A percentile compares a stretch with the other conserved stretches of the same genome.
Conservation (phyloP, 2,113 vertebrate species). For the Meriones unguiculatus region DNA sequence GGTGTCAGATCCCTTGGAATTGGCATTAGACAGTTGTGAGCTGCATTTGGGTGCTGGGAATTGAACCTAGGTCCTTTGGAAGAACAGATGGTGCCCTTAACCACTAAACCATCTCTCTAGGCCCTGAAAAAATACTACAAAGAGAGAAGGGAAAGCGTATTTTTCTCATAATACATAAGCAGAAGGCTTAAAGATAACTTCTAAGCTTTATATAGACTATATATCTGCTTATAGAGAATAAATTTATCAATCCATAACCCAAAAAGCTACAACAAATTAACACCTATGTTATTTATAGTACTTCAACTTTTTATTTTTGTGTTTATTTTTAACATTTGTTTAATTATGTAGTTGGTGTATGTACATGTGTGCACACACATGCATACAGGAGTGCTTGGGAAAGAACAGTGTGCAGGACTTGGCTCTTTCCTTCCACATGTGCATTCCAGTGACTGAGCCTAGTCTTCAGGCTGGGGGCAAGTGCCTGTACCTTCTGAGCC, state of each 20-base stretch:
- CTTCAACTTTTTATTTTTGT: not conserved
- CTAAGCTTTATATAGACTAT: not conserved
- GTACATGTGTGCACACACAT: not conserved
- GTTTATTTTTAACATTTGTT: not conserved
- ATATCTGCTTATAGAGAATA: not conserved
- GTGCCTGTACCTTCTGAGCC: not conserved
- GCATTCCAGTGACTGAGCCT: not conserved
- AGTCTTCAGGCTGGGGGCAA: not conserved
- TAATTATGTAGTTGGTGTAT: not conserved
- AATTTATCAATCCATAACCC: slow-evolving; percentile 11
- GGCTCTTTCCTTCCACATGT: not conserved
- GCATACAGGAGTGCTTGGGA: not conserved
- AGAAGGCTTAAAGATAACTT: not conserved
- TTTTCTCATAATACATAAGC: not conserved
- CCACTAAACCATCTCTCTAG: too few species aligned
- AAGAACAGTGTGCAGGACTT: not conserved
- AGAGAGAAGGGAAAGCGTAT: not conserved
- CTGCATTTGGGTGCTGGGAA: too few species aligned
- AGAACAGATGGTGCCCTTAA: too few species aligned
- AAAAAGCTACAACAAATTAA: slow-evolving; percentile 30
- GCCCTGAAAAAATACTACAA: not conserved
- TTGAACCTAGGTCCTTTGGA: too few species aligned
- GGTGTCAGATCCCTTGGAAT: not conserved
- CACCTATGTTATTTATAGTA: not conserved
- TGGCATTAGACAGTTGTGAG: too few species aligned